These are phyloP conservation scores for Quadroppia sp. DNA, from an alignment of 2,888 invertebrate species.

Conservation along the genomic window DNA sequence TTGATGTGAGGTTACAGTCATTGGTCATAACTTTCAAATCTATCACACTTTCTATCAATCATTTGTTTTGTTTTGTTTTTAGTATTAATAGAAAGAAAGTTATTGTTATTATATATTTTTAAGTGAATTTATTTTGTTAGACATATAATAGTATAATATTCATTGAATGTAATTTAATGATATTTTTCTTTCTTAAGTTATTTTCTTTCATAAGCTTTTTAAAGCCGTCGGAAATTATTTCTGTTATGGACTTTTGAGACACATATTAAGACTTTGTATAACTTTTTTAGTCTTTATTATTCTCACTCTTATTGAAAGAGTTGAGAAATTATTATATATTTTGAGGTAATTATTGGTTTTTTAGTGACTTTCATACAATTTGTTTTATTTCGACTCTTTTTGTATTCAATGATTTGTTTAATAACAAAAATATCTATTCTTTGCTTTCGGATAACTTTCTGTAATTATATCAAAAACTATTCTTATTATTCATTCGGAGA, in stretches of 20 bases:
- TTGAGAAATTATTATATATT: neutral
- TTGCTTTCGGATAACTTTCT: conserved; percentile 11
- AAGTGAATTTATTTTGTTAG: no score
- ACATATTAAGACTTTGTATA: neutral
- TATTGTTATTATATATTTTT: no score
- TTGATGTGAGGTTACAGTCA: conserved; percentile 38
- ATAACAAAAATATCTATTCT: neutral
- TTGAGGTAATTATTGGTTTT: conserved; percentile 32
- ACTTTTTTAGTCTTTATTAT: neutral
- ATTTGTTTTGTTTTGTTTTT: no score
- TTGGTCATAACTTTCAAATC: no score
- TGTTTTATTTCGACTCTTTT: neutral
- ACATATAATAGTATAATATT: no score
- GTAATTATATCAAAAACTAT: neutral
- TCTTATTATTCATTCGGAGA: conserved; percentile 28
- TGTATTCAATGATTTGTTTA: neutral
- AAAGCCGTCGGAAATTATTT: conserved; percentile 12
- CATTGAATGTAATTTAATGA: no score
- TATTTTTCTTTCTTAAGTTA: no score
- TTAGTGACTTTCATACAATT: neutral
- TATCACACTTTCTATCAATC: no score
- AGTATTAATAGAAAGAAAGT: no score
- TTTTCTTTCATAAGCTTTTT: neutral
- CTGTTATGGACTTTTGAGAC: conserved; percentile 3
- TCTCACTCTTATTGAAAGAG: conserved; percentile 25